Percentiles rank a stretch among this genome's conserved stretches.
These are phyloP conservation scores for Ligdia adustata DNA, from an alignment of 2,888 invertebrate genomes.

Conservation along the genomic window DNA sequence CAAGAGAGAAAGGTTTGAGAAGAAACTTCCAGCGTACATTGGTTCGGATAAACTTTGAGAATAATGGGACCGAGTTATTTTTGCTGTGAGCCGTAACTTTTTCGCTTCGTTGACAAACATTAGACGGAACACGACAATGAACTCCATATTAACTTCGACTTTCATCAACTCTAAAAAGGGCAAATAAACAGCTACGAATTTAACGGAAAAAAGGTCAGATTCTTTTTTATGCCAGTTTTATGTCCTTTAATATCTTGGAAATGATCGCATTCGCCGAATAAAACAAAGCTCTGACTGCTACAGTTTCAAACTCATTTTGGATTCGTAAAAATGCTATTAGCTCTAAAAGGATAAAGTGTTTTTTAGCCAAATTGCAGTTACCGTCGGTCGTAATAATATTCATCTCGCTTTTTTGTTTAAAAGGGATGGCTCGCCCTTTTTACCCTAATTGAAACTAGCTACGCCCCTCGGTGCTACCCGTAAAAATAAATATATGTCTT, in stretches of 20 bases:
- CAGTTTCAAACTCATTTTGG: constrained; percentile 39
- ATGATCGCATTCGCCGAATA: constrained; percentile 29
- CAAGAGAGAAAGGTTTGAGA: constrained; percentile 18
- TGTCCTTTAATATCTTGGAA: constrained; percentile 40
- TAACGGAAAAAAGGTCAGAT: constrained; percentile 24
- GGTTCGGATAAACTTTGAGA: constrained; percentile 16
- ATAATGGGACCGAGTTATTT: constrained; percentile 21
- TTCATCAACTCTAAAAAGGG: constrained; percentile 13
- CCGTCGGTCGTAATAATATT: constrained; percentile 38
- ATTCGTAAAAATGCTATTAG: constrained; percentile 34
- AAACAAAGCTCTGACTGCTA: constrained; percentile 35
- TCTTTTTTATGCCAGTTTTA: constrained; percentile 38
- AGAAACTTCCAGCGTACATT: no score
- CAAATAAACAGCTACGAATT: constrained; percentile 24
- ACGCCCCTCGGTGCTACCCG: no score
- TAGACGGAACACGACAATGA: constrained; percentile 8
- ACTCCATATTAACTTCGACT: constrained; percentile 20
- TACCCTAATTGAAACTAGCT: no score
- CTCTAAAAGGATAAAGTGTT: constrained; percentile 33
- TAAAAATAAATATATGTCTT: no score
- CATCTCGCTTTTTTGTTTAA: constrained; percentile 28
- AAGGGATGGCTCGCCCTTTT: no score
- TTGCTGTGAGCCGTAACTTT: constrained; percentile 17
- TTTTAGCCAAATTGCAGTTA: constrained; percentile 29
- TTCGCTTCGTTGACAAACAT: constrained; percentile 17